Percentiles rank a stretch among this genome's conserved stretches.
These are phyloP conservation scores for Piaya cayana DNA, from an alignment of 2,113 vertebrate genomes.

Conservation along the genomic window DNA sequence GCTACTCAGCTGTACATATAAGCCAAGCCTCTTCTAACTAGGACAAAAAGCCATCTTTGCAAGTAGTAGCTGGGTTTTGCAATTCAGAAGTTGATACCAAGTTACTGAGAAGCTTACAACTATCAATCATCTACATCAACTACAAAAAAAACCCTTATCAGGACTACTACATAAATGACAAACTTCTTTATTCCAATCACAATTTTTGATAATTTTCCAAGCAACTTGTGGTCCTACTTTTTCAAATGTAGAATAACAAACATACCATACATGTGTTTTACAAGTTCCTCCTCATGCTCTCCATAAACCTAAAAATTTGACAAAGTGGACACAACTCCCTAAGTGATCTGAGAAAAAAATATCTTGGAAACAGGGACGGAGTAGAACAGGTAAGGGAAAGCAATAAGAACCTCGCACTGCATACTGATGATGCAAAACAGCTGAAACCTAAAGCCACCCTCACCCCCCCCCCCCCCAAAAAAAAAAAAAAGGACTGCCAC, in stretches of 20 bases:
- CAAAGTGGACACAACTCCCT: not conserved
- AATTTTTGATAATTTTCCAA: not conserved
- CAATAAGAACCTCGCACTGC: not conserved
- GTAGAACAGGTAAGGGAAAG: not conserved
- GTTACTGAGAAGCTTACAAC: not conserved
- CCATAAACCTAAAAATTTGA: not conserved
- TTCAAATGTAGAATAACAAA: not conserved
- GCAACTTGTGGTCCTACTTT: not conserved
- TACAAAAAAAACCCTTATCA: not conserved
- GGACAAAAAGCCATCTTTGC: not conserved
- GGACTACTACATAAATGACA: not conserved
- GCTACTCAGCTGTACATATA: not conserved
- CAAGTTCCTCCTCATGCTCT: not conserved
- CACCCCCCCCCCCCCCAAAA: too few relatives aligned
- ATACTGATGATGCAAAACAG: not conserved
- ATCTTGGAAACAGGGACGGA: not conserved
- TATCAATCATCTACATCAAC: not conserved
- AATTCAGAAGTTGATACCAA: not conserved
- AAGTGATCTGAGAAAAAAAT: not conserved
- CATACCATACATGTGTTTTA: rapidly evolving
- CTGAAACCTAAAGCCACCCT: not conserved
- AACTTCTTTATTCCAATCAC: not conserved
- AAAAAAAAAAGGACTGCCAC: not conserved
- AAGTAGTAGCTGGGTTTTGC: not conserved
- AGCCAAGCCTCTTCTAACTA: not conserved